A percentile compares a stretch with the other conserved stretches of the same genome.
phyloP scores from a whole-genome alignment of 2,113 vertebrate species.

The Oxyruncus cristatus region DNA sequence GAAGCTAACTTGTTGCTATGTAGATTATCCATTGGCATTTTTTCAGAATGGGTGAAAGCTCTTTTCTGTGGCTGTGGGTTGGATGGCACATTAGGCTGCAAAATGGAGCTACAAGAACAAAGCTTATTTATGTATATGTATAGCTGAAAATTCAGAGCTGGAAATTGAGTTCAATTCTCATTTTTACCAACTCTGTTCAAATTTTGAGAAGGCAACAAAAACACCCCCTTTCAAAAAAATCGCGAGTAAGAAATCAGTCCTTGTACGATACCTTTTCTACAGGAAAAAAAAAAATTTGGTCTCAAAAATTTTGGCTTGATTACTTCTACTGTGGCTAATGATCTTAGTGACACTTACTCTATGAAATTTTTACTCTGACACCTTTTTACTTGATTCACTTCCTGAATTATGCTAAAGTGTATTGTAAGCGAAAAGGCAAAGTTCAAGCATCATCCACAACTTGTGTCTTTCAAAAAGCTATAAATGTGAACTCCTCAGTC shows the following conservation, averaged over 20 bases:
- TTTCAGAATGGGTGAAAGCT: background rate
- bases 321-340: background rate
- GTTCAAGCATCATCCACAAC: background rate
- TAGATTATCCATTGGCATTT: background rate
- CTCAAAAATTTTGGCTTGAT: background rate
- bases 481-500: background rate
- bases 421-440: background rate
- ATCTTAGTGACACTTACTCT: background rate
- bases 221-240: fast-evolving
- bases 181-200: background rate
- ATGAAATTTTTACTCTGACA: background rate
- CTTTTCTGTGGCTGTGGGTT: background rate
- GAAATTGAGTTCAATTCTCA: background rate
- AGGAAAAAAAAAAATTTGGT: background rate
- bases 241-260: background rate
- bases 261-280: background rate
- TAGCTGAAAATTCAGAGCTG: background rate
- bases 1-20: background rate
- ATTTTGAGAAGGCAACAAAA: background rate
- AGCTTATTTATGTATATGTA: background rate
- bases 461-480: background rate
- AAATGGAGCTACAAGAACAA: background rate
- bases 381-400: background rate
- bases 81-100: background rate
- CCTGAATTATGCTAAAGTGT: background rate